Conservation (phyloP, 2,888 invertebrate genomes). For the Scelioninae gen. 2 region DNA sequence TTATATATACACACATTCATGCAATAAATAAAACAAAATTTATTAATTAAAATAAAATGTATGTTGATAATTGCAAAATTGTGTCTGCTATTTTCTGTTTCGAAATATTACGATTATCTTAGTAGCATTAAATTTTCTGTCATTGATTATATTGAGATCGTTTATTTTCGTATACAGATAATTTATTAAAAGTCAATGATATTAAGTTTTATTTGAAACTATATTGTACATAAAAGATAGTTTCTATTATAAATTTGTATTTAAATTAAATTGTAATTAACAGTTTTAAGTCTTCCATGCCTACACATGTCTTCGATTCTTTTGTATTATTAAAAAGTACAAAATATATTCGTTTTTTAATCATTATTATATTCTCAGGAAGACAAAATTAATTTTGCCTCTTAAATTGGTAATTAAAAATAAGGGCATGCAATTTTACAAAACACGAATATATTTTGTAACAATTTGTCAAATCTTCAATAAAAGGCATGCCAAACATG, state of each 20-base stretch:
- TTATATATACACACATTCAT: too few species aligned
- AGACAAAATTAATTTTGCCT: too few species aligned
- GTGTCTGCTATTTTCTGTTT: too few species aligned
- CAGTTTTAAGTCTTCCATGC: constrained; percentile 48
- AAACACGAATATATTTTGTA: constrained; percentile 52
- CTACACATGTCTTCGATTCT: constrained; percentile 34
- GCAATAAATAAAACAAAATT: too few species aligned
- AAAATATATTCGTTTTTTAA: constrained; percentile 44
- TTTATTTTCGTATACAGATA: too few species aligned
- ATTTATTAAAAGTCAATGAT: constrained; percentile 3
- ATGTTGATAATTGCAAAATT: too few species aligned
- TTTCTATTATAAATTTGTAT: constrained; percentile 24
- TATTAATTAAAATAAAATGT: too few species aligned
- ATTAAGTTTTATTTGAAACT: constrained; percentile 2
- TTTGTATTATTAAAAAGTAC: constrained; percentile 27
- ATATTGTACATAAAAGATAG: constrained; percentile 19
- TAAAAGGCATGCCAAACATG: constrained; percentile 29
- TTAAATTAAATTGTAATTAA: constrained; percentile 36
- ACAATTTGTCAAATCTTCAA: constrained; percentile 23
- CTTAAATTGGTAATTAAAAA: background rate
- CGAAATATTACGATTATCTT: too few species aligned
- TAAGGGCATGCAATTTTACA: constrained; percentile 37
- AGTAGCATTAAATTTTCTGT: too few species aligned
- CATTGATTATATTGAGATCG: constrained; percentile 44
- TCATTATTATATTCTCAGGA: background rate